Evolutionary conservation across 2,888 invertebrate genomes (phyloP), one percentile per base, ranked within the genome.

Genomic region (Sericinus montela): DNA sequence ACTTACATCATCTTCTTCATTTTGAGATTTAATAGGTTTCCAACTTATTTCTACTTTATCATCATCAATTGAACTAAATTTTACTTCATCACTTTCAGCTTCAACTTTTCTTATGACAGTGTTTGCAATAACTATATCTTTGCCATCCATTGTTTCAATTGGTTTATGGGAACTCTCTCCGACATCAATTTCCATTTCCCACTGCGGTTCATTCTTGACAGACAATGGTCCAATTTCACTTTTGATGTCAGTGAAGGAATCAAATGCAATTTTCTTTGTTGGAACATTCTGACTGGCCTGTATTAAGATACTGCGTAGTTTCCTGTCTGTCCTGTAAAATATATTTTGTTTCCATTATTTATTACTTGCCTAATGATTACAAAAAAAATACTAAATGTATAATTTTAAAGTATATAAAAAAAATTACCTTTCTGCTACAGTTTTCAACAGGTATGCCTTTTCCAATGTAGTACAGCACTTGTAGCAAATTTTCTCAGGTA

Each of bases 41-140:
- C 80, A 82, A 48, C 78, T 76, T 40, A 82, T 51, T 45, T 82
- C 73, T 13, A 71, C 76, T 23, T 69, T 69, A n/a, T 53, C 54
- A 41, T 58, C 57, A 46, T 55, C 29, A 32, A 30, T 9, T 40
- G 60, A 56, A 32, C 68, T 61, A 30, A 47, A 38, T 59, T 69
- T 69, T 10, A 49, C 16, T 34, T 58, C 58, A 19, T 76, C 71
- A 15, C 46, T 46, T 53, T 65, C 67, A 13, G 71, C 66, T 51
- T 87, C 88, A n/a, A 87, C 75, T 71, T 88, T 88, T 54, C 83
- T 75, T 48, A 88, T 88, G 4, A 88, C 75, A 47, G 88, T 88
- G 44, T 88, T 81, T 4, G 88, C 88, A 55, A 88, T 88, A 3
- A 88, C 76, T 52, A 88, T 79, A 53, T 87, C 77, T 49, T 80